phyloP scores from a whole-genome alignment of 1,140 invertebrate genomes.

The Tetramorium parvispinum region DNA sequence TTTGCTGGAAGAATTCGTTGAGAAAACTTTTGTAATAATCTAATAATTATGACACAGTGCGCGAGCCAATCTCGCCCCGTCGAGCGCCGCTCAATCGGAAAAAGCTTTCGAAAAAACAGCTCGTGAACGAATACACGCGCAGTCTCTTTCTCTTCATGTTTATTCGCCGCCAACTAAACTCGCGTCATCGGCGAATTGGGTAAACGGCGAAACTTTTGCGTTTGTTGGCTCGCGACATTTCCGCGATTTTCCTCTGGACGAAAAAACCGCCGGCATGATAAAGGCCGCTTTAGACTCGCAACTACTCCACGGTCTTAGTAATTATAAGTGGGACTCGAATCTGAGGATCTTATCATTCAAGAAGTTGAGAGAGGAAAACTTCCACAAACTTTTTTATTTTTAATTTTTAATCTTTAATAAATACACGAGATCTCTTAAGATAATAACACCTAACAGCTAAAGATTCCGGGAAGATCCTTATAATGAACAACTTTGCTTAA shows the following conservation, averaged over 20 bases:
- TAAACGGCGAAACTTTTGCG: constrained; percentile 46
- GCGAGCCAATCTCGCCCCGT: constrained; percentile 15
- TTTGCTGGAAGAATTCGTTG: constrained; percentile 16
- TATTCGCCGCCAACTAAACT: constrained; percentile 58
- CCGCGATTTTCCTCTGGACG: constrained; percentile 22
- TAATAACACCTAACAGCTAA: not conserved
- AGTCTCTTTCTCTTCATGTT: constrained; percentile 49
- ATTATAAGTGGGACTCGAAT: constrained; percentile 4
- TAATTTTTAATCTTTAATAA: constrained; percentile 10
- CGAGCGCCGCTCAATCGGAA: constrained; percentile 30
- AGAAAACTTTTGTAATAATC: constrained; percentile 53
- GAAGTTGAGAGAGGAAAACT: not conserved
- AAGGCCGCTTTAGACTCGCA: constrained; percentile 29
- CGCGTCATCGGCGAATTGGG: constrained; percentile 54
- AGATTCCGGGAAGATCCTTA: not conserved
- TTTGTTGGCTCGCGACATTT: constrained; percentile 33
- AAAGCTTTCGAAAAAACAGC: constrained; percentile 51
- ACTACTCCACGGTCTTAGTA: constrained; percentile 1
- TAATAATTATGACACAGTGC: constrained; percentile 39
- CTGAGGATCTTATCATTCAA: not conserved
- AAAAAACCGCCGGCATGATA: constrained; percentile 10
- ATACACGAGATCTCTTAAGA: not conserved
- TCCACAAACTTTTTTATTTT: not conserved
- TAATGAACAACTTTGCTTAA: not conserved
- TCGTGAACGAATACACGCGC: constrained; percentile 38